These are phyloP conservation scores for Scaptomyza graminum DNA, from an alignment of 1,140 invertebrate species.

Conservation along the genomic window DNA sequence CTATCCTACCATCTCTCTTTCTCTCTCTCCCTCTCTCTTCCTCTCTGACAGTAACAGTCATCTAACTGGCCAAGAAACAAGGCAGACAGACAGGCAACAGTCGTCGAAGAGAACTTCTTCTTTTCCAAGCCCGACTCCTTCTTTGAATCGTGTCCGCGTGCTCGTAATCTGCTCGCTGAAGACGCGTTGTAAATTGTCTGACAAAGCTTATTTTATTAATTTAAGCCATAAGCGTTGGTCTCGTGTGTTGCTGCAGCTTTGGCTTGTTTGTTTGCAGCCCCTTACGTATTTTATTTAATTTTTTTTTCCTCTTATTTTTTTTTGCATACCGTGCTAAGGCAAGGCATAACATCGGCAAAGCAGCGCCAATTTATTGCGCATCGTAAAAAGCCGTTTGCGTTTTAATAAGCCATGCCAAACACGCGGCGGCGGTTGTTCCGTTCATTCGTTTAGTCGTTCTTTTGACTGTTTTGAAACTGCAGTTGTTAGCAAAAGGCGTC, in stretches of 20 bases:
- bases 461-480: neutral
- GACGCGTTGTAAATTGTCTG: slow-evolving; percentile 83
- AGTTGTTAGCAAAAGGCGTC: slow-evolving; percentile 71
- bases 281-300: slow-evolving; percentile 3
- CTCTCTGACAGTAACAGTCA: neutral
- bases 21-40: neutral
- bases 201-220: slow-evolving; percentile 84
- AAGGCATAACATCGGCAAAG: slow-evolving; percentile 22
- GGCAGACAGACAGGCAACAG: slow-evolving; percentile 73
- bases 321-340: slow-evolving; percentile 50
- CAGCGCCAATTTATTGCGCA: slow-evolving; percentile 72
- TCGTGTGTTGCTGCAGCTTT: slow-evolving; percentile 33
- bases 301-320: too few species aligned
- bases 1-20: too few species aligned
- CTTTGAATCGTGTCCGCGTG: slow-evolving; percentile 72
- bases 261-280: slow-evolving; percentile 57
- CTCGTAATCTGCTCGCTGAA: slow-evolving; percentile 83
- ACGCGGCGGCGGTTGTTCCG: slow-evolving; percentile 61
- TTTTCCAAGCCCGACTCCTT: slow-evolving; percentile 1
- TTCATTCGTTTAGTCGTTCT: slow-evolving; percentile 26
- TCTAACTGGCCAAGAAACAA: slow-evolving; percentile 52
- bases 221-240: slow-evolving; percentile 81
- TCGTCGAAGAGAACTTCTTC: slow-evolving; percentile 1
- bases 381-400: slow-evolving; percentile 82
- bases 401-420: slow-evolving; percentile 82